Percentiles rank a stretch among this genome's conserved stretches.
These are phyloP conservation scores for Podarcis lilfordi DNA, from an alignment of 2,797 vertebrate species.

Conservation along the genomic window DNA sequence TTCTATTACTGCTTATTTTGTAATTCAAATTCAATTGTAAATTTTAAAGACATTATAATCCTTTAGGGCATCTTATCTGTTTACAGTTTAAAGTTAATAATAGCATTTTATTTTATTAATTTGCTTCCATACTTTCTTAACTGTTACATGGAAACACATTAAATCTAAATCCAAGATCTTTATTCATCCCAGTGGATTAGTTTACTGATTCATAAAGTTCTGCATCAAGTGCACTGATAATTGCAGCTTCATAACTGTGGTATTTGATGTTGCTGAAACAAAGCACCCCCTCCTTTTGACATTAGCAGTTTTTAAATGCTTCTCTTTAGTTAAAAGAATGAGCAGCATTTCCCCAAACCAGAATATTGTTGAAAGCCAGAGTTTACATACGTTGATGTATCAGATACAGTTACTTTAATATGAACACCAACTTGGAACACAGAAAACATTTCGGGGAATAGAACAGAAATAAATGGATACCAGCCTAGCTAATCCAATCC, in stretches of 20 bases:
- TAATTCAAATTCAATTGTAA: conserved; percentile 74
- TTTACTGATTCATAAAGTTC: conserved; percentile 67
- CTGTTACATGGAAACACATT: conserved; percentile 75
- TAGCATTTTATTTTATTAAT: conserved; percentile 71
- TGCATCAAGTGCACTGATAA: conserved; percentile 56
- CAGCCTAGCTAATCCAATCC: background rate
- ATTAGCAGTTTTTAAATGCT: background rate
- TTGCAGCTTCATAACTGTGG: conserved; percentile 65
- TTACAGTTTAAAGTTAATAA: conserved; percentile 70
- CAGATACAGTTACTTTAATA: background rate
- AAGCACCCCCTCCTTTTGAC: conserved; percentile 50
- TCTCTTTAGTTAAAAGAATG: background rate
- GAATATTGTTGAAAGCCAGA: background rate
- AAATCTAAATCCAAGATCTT: conserved; percentile 73
- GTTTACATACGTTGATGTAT: background rate
- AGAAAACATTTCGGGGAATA: background rate
- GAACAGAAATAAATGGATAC: background rate
- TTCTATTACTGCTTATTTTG: conserved; percentile 77
- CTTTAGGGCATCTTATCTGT: conserved; percentile 73
- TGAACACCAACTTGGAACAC: background rate
- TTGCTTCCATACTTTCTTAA: conserved; percentile 71
- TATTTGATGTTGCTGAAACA: conserved; percentile 65
- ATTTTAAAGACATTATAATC: conserved; percentile 73
- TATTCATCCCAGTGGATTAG: conserved; percentile 69
- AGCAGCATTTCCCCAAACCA: background rate